Evolutionary conservation across 2,113 vertebrate genomes (phyloP).

Genomic region (Callopanchax toddi): DNA sequence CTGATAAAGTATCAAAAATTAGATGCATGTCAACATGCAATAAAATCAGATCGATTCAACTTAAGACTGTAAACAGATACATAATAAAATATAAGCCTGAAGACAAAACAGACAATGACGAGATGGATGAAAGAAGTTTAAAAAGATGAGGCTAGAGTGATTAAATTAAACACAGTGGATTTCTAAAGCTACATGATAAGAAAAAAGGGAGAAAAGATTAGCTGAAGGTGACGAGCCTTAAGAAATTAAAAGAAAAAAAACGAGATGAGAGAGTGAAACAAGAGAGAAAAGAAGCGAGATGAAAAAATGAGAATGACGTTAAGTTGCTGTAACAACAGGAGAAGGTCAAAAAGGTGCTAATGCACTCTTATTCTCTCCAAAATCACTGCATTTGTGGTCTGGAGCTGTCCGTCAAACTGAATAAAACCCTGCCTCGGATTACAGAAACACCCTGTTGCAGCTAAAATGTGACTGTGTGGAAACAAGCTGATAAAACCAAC

Average conservation of each 20-base stretch:
- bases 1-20: background rate
- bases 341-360: background rate
- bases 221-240: too few relatives aligned
- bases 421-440: background rate
- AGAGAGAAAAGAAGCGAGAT: background rate
- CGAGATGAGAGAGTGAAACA: background rate
- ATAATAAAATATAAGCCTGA: background rate
- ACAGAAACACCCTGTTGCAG: background rate
- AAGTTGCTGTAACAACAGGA: background rate
- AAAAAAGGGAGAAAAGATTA: background rate
- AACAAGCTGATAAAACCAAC: constrained; percentile 29
- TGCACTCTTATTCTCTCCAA: background rate
- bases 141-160: too few relatives aligned
- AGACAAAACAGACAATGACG: background rate
- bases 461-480: constrained; percentile 9
- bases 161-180: too few relatives aligned
- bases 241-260: background rate
- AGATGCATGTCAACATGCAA: background rate
- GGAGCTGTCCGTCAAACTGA: constrained; percentile 2
- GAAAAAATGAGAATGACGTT: too few relatives aligned
- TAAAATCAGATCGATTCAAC: background rate
- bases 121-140: too few relatives aligned
- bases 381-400: background rate
- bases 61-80: background rate
- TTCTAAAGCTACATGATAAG: background rate